phyloP scores from a whole-genome alignment of 2,113 vertebrate species.

The Ciconia stormi region DNA sequence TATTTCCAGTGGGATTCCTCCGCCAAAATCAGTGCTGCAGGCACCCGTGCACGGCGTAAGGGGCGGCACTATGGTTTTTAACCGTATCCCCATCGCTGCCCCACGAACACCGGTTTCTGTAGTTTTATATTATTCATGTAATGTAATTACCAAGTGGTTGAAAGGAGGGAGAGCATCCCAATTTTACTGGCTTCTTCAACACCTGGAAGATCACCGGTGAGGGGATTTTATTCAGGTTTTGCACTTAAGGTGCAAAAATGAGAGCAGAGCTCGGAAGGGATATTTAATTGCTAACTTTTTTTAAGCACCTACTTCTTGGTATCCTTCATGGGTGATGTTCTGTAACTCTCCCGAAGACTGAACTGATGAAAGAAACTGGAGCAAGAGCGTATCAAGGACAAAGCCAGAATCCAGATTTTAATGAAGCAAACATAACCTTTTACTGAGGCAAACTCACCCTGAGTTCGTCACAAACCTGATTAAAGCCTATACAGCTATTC shows the following conservation, averaged over 20 bases:
- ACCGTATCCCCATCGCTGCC: rapidly evolving
- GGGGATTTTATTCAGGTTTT: not conserved
- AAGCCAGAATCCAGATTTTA: conserved; percentile 13
- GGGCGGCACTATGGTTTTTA: not conserved
- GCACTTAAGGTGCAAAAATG: not conserved
- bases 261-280: not conserved
- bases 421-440: conserved; percentile 30
- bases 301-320: not conserved
- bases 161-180: not conserved
- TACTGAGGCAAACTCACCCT: not conserved
- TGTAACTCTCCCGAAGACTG: not conserved
- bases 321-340: not conserved
- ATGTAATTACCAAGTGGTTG: not conserved
- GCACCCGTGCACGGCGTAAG: rapidly evolving
- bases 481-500: not conserved
- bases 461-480: not conserved
- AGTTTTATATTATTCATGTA: not conserved
- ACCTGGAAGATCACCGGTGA: not conserved
- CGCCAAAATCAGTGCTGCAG: rapidly evolving
- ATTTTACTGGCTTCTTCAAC: not conserved
- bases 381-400: conserved; percentile 14
- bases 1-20: not conserved
- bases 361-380: conserved; percentile 20
- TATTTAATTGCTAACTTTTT: conserved; percentile 3
- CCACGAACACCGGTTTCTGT: not conserved